Base-by-base conservation (phyloP, 2,888 invertebrate species). In the Epistrophe grossulariae region DNA sequence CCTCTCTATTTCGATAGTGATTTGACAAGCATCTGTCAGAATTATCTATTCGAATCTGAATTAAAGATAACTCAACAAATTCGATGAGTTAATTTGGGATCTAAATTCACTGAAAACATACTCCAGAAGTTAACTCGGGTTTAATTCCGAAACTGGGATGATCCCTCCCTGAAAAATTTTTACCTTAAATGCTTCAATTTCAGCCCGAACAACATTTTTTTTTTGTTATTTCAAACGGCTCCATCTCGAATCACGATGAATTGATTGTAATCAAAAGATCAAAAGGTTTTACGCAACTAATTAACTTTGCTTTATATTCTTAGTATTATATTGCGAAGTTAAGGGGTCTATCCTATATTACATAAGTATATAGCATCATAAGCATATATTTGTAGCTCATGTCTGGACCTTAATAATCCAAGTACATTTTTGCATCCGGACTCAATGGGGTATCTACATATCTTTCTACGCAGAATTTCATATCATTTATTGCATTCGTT, bases 391-490 rank as follows among this genome's bases (percentile, higher is more conserved):
- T 35, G 66, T 28, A 66, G 17, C 48, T 35, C 66, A 48, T 48
- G 66, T 66, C 66, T 38, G 64, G 66, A 35, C 48, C 45, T 66
- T 38, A 50, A 68, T 50, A 38, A 68, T 50, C 68, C 68, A 50
- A 68, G 50, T 50, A 31, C 35, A 50, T 2, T 35, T 62, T 66
- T 68, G 68, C 68, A 68, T 68, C 68, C 68, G 68, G 50, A 35
- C 68, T 68, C 15, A 40, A 62, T 62, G 40, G 9, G 24, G 24
- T 62, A 62, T 40, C 38, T 60, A 1, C 24, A 2, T 57, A 5
- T 38, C 60, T 60, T 0, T 62, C 9, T 62, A 24, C 48, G n/a
- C 31, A 64, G 64, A 64, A 45, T 28, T 45, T 3, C 4, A 15
- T 31, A 28, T 9, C 15, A 15, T 31, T 55, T n/a, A 9, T 24